Conservation (phyloP, 2,888 invertebrate species). For the Ametastegia equiseti region DNA sequence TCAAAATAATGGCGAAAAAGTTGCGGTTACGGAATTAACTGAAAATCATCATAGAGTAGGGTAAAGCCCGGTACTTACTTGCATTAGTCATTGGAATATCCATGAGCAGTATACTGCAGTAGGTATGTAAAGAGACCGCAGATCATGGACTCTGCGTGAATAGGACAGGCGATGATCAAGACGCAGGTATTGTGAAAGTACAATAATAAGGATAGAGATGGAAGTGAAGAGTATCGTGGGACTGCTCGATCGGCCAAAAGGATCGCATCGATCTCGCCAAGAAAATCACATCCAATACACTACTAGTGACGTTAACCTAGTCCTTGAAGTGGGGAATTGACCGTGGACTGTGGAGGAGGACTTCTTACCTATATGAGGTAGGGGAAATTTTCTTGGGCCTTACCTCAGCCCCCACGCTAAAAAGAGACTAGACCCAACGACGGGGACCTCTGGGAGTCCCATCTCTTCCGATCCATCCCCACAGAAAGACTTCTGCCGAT, state of each 20-base stretch:
- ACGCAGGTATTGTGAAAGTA: not conserved
- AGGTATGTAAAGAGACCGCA: not conserved
- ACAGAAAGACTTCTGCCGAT: slow-evolving; percentile 48
- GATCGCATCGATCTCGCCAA: not conserved
- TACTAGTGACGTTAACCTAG: slow-evolving; percentile 26
- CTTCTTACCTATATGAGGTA: not conserved
- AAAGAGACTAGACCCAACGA: slow-evolving; percentile 1
- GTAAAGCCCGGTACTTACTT: not conserved
- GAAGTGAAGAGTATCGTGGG: not conserved
- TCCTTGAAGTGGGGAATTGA: slow-evolving; percentile 32
- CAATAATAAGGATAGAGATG: not conserved
- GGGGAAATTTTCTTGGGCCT: slow-evolving; percentile 16
- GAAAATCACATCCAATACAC: not conserved
- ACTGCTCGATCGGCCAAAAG: not conserved
- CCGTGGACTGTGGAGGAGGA: slow-evolving; percentile 9
- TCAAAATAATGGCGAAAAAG: not conserved
- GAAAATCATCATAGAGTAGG: not conserved
- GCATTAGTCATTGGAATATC: not conserved
- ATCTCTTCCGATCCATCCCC: slow-evolving; percentile 41
- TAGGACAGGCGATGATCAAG: not conserved
- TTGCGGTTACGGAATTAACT: not conserved
- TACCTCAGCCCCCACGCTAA: slow-evolving; percentile 16
- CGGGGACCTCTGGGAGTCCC: slow-evolving; percentile 20
- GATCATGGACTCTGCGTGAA: not conserved
- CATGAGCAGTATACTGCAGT: not conserved